phyloP scores from a whole-genome alignment of 2,888 invertebrate genomes.

The Stictocephala bisonia region DNA sequence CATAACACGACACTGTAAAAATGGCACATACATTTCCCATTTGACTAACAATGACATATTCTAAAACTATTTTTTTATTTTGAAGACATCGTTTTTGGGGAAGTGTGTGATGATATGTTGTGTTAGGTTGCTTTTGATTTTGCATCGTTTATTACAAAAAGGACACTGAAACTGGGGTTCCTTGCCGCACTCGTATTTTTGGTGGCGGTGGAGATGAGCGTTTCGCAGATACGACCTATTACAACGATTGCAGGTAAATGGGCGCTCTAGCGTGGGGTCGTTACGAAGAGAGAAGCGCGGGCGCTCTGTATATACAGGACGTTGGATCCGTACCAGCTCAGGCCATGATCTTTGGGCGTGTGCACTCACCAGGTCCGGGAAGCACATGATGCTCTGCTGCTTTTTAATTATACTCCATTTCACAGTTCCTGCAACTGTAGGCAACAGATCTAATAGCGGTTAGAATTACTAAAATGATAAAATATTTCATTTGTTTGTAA shows the following conservation, averaged over 20 bases:
- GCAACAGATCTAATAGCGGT: too few species aligned
- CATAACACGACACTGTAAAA: too few species aligned
- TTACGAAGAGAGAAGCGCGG: conserved; percentile 20
- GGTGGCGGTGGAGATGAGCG: conserved; percentile 58
- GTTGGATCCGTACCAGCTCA: conserved; percentile 5
- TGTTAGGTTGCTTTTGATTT: conserved; percentile 45
- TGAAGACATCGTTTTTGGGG: conserved; percentile 43
- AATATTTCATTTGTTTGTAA: too few species aligned
- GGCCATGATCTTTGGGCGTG: conserved; percentile 2
- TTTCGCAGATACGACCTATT: conserved; percentile 35
- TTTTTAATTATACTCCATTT: conserved; percentile 28
- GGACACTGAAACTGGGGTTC: conserved; percentile 62
- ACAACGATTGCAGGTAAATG: conserved; percentile 31
- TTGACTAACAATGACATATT: too few species aligned
- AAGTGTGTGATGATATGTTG: conserved; percentile 45
- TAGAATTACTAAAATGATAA: too few species aligned
- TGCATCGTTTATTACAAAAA: conserved; percentile 58
- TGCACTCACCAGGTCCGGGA: conserved; percentile 14
- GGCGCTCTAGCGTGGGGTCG: conserved; percentile 36
- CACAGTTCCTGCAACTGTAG: conserved; percentile 22
- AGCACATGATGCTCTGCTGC: conserved; percentile 26
- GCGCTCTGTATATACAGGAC: not conserved
- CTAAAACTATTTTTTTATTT: conserved; percentile 25
- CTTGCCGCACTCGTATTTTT: conserved; percentile 64
- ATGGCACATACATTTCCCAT: too few species aligned